Base-by-base conservation (phyloP, 92 coral and sea anemone genomes). In the Porites lobata region DNA sequence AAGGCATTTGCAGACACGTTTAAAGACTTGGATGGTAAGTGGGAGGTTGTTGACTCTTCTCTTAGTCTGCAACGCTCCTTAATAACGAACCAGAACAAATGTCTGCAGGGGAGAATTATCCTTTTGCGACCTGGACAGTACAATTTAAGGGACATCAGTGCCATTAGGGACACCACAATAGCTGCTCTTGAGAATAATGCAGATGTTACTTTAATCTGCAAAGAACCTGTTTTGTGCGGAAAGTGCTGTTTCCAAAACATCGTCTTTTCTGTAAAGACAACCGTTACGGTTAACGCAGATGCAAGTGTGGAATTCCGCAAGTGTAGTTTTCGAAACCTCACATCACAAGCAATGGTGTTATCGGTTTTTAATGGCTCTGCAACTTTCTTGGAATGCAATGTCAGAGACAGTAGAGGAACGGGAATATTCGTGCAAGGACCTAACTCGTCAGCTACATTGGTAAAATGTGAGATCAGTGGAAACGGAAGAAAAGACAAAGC, bases 1-100 rank as follows among this genome's bases (percentile, higher is more conserved):
- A 13, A 57, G 57, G 21, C 87, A n/a, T 87, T 87, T 54, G 73
- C 29, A 65, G 24, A 13, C 22, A 61, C 9, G 10, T 87, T 87
- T 65, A 19, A 53, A 21, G 75, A 53, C 51, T 64, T 66, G 57
- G 84, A 80, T 14, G 64, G 65, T 9, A 80, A 80, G 50, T 80
- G 74, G 74, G 75, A 80, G 9, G 65, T 67, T 26, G 12, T 14
- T 51, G 65, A 67, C 18, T 67, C 64, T 50, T 65, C 84, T 10
- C 63, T 43, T 4, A 20, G 32, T 5, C 83, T 65, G 0, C 15
- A 51, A n/a, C 29, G 9, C 6, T 47, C 29, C 6, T 1, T 78
- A 19, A 17, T 0, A 4, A 54, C 72, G n/a, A 78, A 78, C 83
- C 43, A 18, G 54, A 77, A 56, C 19, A 24, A 77, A 9, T 15